These are phyloP conservation scores for Bimastos eiseni DNA, from an alignment of 2,888 invertebrate species.

Conservation along the genomic window DNA sequence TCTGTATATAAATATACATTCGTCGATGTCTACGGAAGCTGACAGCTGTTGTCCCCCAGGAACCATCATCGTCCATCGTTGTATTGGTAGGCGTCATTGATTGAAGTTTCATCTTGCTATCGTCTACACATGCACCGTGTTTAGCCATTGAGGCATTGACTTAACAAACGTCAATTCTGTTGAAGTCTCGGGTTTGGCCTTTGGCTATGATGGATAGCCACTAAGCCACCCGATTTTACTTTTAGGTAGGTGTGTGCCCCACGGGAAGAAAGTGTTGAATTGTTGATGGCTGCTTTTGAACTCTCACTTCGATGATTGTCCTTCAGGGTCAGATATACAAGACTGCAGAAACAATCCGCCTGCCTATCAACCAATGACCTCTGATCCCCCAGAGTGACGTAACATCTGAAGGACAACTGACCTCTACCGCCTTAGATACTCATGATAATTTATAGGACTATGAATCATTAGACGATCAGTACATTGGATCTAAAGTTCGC, in stretches of 20 bases:
- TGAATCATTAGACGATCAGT: too few relatives aligned
- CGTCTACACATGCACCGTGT: neutral
- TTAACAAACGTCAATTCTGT: too few relatives aligned
- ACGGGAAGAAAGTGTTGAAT: neutral
- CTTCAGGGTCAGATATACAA: neutral
- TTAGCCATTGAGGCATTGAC: neutral
- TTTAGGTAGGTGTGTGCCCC: neutral
- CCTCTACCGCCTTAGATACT: neutral
- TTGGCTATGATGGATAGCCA: neutral
- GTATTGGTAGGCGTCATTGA: neutral
- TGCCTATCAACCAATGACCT: neutral
- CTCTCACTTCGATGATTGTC: neutral
- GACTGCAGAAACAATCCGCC: neutral
- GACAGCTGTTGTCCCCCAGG: too few relatives aligned
- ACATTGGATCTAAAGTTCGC: too few relatives aligned
- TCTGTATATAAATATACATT: neutral
- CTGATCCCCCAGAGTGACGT: neutral
- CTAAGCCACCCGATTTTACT: too few relatives aligned
- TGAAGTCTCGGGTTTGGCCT: neutral
- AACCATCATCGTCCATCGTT: too few relatives aligned
- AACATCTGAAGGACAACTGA: neutral
- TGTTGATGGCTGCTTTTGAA: neutral
- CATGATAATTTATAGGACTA: too few relatives aligned
- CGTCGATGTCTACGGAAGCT: neutral
- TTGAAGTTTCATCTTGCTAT: neutral